Conservation (phyloP, 2,888 invertebrate genomes). For the Machimus rusticus region DNA sequence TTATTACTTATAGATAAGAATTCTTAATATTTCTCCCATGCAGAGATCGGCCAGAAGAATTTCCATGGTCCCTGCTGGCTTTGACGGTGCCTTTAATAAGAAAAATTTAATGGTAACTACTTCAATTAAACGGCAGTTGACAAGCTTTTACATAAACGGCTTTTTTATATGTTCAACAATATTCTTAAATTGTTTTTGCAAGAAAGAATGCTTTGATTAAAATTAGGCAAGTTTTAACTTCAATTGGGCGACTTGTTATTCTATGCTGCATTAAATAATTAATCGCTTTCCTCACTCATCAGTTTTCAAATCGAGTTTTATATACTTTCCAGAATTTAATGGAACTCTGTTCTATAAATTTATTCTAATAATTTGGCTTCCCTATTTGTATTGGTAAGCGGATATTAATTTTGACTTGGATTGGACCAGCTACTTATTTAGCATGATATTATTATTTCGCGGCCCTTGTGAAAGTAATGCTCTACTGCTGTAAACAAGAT, state of each 20-base stretch:
- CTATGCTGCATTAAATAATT: no score
- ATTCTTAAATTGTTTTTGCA: no score
- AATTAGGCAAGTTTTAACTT: no score
- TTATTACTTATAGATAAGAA: conserved; percentile 46
- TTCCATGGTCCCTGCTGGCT: background rate
- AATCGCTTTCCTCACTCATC: no score
- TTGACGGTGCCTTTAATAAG: background rate
- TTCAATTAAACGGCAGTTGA: background rate
- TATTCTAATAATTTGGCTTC: background rate
- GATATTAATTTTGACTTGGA: background rate
- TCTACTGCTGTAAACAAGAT: background rate
- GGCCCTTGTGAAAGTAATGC: background rate
- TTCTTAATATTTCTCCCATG: conserved; percentile 13
- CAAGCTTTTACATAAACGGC: background rate
- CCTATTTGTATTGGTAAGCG: background rate
- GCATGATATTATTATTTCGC: background rate
- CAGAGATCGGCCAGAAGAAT: background rate
- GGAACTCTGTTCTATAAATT: no score
- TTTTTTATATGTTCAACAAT: no score
- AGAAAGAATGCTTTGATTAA: no score
- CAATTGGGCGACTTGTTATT: no score
- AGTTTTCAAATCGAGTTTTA: no score
- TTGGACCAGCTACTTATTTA: background rate
- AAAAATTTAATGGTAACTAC: background rate
- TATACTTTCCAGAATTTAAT: no score